phyloP scores from a whole-genome alignment of 1,140 invertebrate species.

The Littorina saxatilis region DNA sequence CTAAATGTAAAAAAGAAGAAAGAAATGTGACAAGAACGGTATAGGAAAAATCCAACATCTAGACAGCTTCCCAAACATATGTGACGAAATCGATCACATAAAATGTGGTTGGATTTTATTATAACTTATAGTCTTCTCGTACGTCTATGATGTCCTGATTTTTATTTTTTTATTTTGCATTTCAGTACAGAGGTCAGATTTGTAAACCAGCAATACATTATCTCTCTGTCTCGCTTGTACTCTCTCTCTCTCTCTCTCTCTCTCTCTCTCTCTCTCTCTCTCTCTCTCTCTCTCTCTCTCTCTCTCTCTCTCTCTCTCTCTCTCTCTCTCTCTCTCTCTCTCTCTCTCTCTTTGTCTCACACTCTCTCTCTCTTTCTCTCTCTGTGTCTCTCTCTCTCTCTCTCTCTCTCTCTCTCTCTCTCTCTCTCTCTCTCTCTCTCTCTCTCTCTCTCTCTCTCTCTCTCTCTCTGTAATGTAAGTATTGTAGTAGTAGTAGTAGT shows the following conservation, averaged over 20 bases:
- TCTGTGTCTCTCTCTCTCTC: not conserved
- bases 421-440: not conserved
- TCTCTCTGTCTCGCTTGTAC: not conserved
- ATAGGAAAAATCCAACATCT: not conserved
- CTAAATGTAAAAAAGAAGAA: no score
- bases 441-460: slow-evolving; percentile 1
- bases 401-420: not conserved
- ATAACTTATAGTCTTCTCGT: not conserved
- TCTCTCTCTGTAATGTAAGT: no score
- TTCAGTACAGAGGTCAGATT: not conserved
- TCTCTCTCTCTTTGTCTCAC: no score
- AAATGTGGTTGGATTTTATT: not conserved
- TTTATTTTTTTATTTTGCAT: not conserved
- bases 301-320: not conserved
- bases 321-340: slow-evolving; percentile 7
- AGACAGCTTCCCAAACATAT: not conserved
- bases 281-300: slow-evolving; percentile 15
- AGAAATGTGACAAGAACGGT: no score
- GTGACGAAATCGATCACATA: not conserved
- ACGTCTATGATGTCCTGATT: not conserved
- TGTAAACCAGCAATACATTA: not conserved
- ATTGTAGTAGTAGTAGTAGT: no score
- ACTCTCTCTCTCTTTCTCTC: slow-evolving; percentile 22
- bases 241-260: slow-evolving; percentile 7
- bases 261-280: slow-evolving; percentile 29